Evolutionary conservation across 2,113 vertebrate species (phyloP), one percentile per base, ranked within the genome.

Genomic region (Tachysurus fulvidraco): DNA sequence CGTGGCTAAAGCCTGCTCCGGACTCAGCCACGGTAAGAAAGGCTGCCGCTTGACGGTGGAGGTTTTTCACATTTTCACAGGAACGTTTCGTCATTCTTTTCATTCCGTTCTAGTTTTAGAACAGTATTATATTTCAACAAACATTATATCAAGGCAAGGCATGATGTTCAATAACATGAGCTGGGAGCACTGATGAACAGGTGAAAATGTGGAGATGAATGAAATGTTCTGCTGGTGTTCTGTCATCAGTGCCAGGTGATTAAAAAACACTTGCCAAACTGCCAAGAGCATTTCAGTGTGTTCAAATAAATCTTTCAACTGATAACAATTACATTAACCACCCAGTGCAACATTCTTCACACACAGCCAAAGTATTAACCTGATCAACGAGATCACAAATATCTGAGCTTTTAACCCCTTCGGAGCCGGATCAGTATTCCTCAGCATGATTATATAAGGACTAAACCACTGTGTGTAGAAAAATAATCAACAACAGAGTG

Each of bases 291-390:
- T 60, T 80, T 81, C 28, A 83, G 71, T 76, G 14, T 74, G 55
- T 46, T 84, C 57, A 74, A 59, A 46, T 71, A 84, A 81, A 76
- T 76, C 81, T 84, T 86, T 76, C 82, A 81, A 76, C 76, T 85
- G 60, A 87, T 81, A 87, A 73, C 64, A 85, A 87, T 89, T 89
- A 87, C 57, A 87, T 19, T 84, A 74, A 67, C 57, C 46, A 50
- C 85, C 71, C 64, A 41, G 60, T 81, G 59, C 46, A 52, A 77
- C 62, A 55, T 80, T 89, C 71, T 86, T 28, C 52, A 36, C 73
- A 77, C 19, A 19, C 23, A 30, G 52, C 28, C 60, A 78, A 59
- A 77, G 17, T 60, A 84, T 89, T 81, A 19, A 54, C 81, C 79
- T 55, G 52, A 84, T 73, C 59, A 80, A 80, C 28, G 1, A 36